phyloP scores from a whole-genome alignment of 2,797 vertebrate species.

The Melanotaenia nigrans region DNA sequence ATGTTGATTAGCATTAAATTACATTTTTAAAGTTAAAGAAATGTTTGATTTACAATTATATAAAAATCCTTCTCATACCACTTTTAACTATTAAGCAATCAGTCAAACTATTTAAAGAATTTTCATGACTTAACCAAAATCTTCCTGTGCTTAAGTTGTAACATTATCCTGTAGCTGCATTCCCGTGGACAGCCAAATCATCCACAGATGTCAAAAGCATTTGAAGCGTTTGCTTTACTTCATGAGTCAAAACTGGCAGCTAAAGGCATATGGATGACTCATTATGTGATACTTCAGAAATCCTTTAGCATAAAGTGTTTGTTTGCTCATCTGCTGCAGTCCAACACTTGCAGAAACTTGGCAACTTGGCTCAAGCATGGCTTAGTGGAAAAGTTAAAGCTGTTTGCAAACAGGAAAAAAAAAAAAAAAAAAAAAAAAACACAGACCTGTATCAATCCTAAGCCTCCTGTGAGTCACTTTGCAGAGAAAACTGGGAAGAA shows the following conservation, averaged over 20 bases:
- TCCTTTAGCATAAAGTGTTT: conserved; percentile 15
- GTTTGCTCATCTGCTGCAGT: conserved; percentile 16
- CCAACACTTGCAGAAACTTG: neutral
- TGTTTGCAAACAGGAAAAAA: conserved; percentile 20
- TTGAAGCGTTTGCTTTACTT: neutral
- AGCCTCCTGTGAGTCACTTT: conserved; percentile 20
- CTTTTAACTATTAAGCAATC: neutral
- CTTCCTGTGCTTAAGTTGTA: neutral
- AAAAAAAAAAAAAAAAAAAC: conserved; percentile 6
- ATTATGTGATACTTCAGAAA: conserved; percentile 22
- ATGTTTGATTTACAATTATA: neutral
- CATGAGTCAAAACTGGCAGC: conserved; percentile 1
- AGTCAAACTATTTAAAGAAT: neutral
- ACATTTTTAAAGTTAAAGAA: neutral
- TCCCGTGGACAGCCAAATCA: neutral
- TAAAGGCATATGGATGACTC: conserved; percentile 13
- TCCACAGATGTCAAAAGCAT: conserved; percentile 9
- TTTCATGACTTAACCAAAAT: neutral
- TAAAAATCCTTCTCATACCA: too few species aligned
- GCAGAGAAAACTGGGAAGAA: conserved; percentile 15
- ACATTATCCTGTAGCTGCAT: neutral
- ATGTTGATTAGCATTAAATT: neutral
- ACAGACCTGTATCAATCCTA: conserved; percentile 9
- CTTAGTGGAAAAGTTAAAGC: conserved; percentile 20
- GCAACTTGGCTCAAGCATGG: conserved; percentile 22